Conservation (phyloP, 2,113 vertebrate species). For the Oncorhynchus kisutch region DNA sequence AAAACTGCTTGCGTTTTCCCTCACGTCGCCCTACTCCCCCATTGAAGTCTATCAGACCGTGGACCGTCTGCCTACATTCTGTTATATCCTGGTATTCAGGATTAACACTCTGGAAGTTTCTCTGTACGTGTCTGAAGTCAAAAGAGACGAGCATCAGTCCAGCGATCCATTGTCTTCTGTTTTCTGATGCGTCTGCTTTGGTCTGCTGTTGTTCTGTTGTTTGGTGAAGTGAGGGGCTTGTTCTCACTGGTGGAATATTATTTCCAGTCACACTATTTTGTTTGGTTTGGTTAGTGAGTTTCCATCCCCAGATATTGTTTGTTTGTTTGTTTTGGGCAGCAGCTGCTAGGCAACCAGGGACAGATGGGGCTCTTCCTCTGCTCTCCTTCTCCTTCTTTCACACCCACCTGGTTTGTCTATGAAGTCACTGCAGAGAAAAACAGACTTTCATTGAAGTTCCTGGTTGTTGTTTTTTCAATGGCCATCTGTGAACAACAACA, state of each 20-base stretch:
- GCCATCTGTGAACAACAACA: no score
- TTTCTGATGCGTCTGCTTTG: not conserved
- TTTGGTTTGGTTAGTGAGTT: conserved; percentile 1
- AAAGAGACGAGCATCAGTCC: not conserved
- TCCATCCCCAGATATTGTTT: conserved; percentile 6
- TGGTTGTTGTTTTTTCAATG: no score
- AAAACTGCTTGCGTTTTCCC: no score
- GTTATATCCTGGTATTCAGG: no score
- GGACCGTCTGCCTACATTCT: no score
- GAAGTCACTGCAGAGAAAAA: no score
- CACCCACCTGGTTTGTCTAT: no score
- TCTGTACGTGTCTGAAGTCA: not conserved
- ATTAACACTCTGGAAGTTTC: not conserved
- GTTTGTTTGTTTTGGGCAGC: conserved; percentile 9
- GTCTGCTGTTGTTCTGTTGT: not conserved
- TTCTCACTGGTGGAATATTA: not conserved
- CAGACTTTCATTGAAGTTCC: no score
- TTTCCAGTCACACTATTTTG: not conserved
- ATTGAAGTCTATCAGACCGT: no score
- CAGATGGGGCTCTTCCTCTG: no score
- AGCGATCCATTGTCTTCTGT: not conserved
- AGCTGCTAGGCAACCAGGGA: not conserved
- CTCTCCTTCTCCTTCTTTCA: no score
- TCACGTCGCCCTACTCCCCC: no score
- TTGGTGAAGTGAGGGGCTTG: not conserved